Evolutionary conservation across 2,888 invertebrate species (phyloP).

Genomic region (Brachynemurus nebulosus): DNA sequence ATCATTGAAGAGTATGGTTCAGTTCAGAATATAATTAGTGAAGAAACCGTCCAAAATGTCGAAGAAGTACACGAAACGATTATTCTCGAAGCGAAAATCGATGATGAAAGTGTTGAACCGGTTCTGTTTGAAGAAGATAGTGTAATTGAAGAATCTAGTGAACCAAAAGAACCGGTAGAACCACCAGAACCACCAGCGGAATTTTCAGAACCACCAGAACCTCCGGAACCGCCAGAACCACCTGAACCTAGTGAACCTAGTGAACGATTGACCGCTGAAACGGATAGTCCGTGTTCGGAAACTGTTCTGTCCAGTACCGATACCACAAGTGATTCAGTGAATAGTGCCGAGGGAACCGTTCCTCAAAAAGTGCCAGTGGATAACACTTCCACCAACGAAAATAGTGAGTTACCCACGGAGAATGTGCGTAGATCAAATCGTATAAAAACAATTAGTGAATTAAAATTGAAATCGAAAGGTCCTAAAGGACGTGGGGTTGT

Average conservation of each 20-base stretch:
- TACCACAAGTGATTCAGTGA: background rate
- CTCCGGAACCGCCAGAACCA: too few species aligned
- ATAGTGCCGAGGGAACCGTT: background rate
- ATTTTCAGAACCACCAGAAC: background rate
- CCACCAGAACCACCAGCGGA: background rate
- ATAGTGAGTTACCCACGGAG: constrained; percentile 2
- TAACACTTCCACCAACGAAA: constrained; percentile 26
- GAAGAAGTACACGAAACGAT: background rate
- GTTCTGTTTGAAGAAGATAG: constrained; percentile 23
- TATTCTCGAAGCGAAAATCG: constrained; percentile 23
- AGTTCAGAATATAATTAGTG: constrained; percentile 13
- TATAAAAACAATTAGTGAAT: constrained; percentile 58
- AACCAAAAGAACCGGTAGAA: background rate
- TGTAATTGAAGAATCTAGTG: constrained; percentile 2
- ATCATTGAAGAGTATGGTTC: constrained; percentile 19
- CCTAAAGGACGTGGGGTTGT: constrained; percentile 52
- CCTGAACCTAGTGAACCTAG: background rate
- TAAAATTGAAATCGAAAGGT: constrained; percentile 51
- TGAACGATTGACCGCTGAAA: background rate
- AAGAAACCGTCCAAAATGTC: background rate
- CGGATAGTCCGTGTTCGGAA: constrained; percentile 6
- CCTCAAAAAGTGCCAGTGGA: constrained; percentile 1
- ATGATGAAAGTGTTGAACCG: constrained; percentile 33
- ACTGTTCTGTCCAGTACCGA: background rate
- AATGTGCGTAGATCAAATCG: constrained; percentile 55